Evolutionary conservation across 1,140 invertebrate genomes (phyloP), one percentile per base, ranked within the genome.

Genomic region (Chironomus striatipennis): DNA sequence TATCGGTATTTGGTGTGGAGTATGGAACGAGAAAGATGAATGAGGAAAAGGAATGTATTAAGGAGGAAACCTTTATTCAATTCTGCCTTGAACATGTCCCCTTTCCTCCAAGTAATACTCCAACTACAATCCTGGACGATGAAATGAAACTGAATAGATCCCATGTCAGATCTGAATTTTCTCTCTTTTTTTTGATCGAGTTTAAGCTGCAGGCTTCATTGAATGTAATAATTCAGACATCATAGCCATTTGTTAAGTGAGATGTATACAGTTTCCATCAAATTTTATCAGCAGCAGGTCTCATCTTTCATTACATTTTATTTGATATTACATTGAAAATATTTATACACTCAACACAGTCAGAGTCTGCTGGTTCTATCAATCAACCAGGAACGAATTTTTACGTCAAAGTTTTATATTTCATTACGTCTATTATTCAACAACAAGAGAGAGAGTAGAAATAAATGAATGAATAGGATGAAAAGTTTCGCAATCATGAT

Each of bases 321-420:
- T 34, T 2, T 34, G 24, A 34, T 34, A 57, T 57, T 57, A n/a
- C 47, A 34, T 34, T 15, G 47, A 57, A 57, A 57, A 57, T 57
- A 34, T 34, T 34, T 34, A 34, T 34, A 34, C 15, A 57, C 47
- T n/a, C 47, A 57, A 57, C 12, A 57, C 24, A 34, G 24, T 34
- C 5, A 57, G 47, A 12, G 12, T 12, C 47, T 57, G n/a, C 12
- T 57, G 47, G 12, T 57, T 57, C 47, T 57, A 57, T 57, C 47
- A 57, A 57, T 57, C 47, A n/a, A 57, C 47, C 47, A 15, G n/a
- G n/a, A 57, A 57, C 1, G n/a, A 12, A 57, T n/a, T 15, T n/a
- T 57, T 57, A 57, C 47, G 47, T 57, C 47, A 57, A 57, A 57
- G 47, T 57, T 57, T 57, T 57, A 57, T 57, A 57, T 57, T 57